Conservation (phyloP, 2,113 vertebrate species). For the Xenotilapia leptura region DNA sequence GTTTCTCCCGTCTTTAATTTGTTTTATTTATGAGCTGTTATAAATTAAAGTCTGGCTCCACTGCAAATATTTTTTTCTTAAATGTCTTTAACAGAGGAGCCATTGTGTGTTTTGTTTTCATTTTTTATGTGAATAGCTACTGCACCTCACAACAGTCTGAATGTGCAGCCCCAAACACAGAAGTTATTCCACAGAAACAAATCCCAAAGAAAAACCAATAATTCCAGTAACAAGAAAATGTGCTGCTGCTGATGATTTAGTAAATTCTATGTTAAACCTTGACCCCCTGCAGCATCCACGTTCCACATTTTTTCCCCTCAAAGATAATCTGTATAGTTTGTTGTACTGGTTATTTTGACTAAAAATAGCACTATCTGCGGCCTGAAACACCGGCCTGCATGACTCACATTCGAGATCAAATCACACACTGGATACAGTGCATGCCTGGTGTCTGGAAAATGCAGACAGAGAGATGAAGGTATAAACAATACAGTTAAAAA, state of each 20-base stretch:
- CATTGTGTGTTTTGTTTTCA: background rate
- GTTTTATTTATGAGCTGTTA: background rate
- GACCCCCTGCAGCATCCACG: background rate
- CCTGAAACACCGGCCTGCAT: background rate
- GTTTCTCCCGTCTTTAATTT: background rate
- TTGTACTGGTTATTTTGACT: background rate
- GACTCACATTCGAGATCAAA: conserved; percentile 21
- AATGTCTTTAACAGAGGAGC: background rate
- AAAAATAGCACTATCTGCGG: conserved; percentile 18
- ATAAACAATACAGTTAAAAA: background rate
- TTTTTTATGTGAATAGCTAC: background rate
- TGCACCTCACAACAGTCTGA: background rate
- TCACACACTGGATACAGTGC: conserved; percentile 8
- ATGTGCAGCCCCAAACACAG: background rate
- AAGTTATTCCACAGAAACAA: background rate
- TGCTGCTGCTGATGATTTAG: background rate
- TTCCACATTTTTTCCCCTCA: background rate
- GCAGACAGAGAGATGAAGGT: background rate
- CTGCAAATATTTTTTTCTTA: background rate
- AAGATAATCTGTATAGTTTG: background rate
- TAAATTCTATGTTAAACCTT: background rate
- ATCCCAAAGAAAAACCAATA: background rate
- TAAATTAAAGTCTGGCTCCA: background rate
- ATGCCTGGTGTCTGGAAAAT: background rate
- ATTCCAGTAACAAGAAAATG: background rate